A percentile compares a stretch with the other conserved stretches of the same genome.
These are phyloP conservation scores for Athalia rosae DNA, from an alignment of 2,888 invertebrate species.

Conservation along the genomic window DNA sequence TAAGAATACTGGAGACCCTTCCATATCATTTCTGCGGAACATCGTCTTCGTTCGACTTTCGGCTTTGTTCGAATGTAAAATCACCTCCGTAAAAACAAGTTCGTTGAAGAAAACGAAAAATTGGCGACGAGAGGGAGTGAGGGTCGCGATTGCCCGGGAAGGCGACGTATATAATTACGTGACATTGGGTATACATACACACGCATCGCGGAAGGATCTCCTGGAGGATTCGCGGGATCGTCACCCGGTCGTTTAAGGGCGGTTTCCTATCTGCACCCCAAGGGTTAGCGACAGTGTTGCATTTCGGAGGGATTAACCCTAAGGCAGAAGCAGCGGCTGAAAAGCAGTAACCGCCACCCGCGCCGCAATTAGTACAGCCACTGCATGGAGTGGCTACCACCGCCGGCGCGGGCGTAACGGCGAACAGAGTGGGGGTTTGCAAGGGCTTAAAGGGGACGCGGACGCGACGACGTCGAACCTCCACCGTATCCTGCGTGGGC, in stretches of 20 bases:
- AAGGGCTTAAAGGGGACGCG: neutral
- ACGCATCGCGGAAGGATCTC: too few relatives aligned
- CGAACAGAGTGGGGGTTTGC: neutral
- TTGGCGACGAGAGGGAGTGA: too few relatives aligned
- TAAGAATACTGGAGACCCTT: neutral
- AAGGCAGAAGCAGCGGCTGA: constrained; percentile 41
- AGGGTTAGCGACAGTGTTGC: constrained; percentile 61
- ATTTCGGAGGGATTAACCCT: constrained; percentile 63
- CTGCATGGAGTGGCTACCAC: constrained; percentile 68
- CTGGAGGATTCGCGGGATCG: too few relatives aligned
- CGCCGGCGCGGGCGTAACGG: constrained; percentile 55
- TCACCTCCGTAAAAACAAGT: too few relatives aligned
- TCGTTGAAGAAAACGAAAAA: neutral
- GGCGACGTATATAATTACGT: too few relatives aligned
- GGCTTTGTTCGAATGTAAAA: too few relatives aligned
- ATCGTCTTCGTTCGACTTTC: too few relatives aligned
- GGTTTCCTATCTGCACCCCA: neutral
- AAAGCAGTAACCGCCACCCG: constrained; percentile 71
- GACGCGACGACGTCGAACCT: neutral
- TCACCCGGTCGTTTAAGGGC: too few relatives aligned
- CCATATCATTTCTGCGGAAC: too few relatives aligned
- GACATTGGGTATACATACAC: too few relatives aligned
- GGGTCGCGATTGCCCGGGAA: too few relatives aligned
- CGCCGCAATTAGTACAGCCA: constrained; percentile 71
- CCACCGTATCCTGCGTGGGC: neutral